Evolutionary conservation across 2,888 invertebrate genomes (phyloP), one percentile per base, ranked within the genome.

Genomic region (Taenaris catops): DNA sequence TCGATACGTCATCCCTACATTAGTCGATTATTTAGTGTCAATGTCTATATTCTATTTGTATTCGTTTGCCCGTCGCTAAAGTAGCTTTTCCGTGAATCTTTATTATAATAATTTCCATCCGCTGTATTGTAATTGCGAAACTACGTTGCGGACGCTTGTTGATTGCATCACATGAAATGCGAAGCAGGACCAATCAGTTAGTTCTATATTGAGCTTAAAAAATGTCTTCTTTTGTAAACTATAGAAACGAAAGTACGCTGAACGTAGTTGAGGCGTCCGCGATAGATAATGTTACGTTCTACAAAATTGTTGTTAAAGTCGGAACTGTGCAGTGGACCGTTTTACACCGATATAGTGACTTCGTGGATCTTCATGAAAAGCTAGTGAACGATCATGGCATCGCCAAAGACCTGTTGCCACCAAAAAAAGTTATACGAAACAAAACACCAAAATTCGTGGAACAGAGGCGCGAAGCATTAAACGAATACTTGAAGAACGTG

Each of bases 391-490:
- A 53, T 29, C 43, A 49, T 39, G 52, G 53, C 9, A 41, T 53
- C 2, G 91, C 94, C 3, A 95, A 94, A 64, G 95, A 95, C 55
- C 87, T 96, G 39, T 78, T 98, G 7, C 98, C 98, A 5, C 96
- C 96, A 0, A 98, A 99, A 74, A 97, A 97, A 81, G 89, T 96
- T 2, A 93, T 97, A 54, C 93, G 97, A 1, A 97, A 97, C 63
- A 95, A 94, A 71, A 94, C 94, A 46, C 94, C 95, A 0, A 88
- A 91, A 35, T 98, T 99, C 65, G 89, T 99, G 1, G 60, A 62
- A 64, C 47, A 48, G 34, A 48, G 47, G 18, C 47, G 47, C 4
- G 47, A 47, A 31, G 47, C 47, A 8, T 29, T 47, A 21, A 42
- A 47, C 29, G 47, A 43, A 6, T 41, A 41, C 28, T 9, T 98